A percentile compares a stretch with the other conserved stretches of the same genome.
phyloP scores from a whole-genome alignment of 2,797 vertebrate species.

The Clarias laeviceps region DNA sequence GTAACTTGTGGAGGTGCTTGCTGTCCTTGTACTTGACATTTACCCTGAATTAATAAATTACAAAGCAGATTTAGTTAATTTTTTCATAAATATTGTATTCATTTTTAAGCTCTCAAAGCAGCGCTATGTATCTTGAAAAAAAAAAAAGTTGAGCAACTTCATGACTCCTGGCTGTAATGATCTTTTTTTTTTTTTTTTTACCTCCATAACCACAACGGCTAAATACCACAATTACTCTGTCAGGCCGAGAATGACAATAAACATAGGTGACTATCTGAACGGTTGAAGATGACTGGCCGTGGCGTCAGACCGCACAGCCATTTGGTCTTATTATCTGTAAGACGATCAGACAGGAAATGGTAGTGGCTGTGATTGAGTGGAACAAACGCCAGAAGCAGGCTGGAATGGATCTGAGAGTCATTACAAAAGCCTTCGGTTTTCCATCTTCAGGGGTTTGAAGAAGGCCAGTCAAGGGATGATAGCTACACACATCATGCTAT shows the following conservation, averaged over 20 bases:
- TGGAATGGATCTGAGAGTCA: conserved; percentile 30
- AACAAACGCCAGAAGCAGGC: conserved; percentile 38
- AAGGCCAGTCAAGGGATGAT: conserved; percentile 14
- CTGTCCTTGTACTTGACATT: background rate
- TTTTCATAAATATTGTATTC: background rate
- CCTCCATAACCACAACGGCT: conserved; percentile 38
- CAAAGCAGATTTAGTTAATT: background rate
- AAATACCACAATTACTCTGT: conserved; percentile 62
- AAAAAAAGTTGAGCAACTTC: conserved; percentile 5
- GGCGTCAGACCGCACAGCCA: conserved; percentile 50
- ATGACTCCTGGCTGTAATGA: conserved; percentile 33
- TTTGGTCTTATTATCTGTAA: conserved; percentile 70
- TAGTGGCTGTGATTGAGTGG: conserved; percentile 53
- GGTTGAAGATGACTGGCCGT: conserved; percentile 56
- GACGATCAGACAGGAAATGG: conserved; percentile 66
- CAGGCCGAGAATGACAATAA: conserved; percentile 65
- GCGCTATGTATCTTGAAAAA: background rate
- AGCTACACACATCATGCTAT: background rate
- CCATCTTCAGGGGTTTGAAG: conserved; percentile 14
- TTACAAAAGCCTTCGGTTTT: conserved; percentile 30
- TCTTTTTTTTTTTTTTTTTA: conserved; percentile 9
- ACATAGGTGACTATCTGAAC: conserved; percentile 60
- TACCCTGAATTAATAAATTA: background rate
- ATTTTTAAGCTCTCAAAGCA: background rate
- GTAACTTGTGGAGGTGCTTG: background rate